Evolutionary conservation across 1,140 invertebrate species (phyloP), one percentile per base, ranked within the genome.

Genomic region (Drosophila rufa): DNA sequence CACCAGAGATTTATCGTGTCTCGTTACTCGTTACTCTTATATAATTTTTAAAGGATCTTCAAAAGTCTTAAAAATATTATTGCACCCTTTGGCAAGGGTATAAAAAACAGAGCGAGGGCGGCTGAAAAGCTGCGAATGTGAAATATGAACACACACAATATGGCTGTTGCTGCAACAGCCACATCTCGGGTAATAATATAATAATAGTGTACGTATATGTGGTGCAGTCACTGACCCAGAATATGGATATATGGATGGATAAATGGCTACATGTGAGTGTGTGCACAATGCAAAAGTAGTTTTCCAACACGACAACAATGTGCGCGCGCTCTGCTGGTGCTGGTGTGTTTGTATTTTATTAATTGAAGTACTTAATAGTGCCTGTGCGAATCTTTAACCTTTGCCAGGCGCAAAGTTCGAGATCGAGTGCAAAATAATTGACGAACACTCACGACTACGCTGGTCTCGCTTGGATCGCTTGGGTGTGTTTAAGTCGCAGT

Each of bases 391-490:
- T 73, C 75, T 89, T 90, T 89, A 89, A 89, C 84, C 84, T 84
- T 65, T 90, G 65, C 48, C 53, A 25, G 69, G 73, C 84, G 74
- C 80, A 87, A 80, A 90, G 84, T 89, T 89, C 84, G 81, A 67
- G 69, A 78, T 75, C 80, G 80, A 89, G 84, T 87, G 84, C 84
- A 87, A 89, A 89, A 75, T 89, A 89, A 89, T 89, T 89, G 83
- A 87, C 45, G 62, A 51, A 40, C 48, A 36, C 79, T 62, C 38
- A 40, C 68, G 48, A 69, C 57, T 64, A 57, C 46, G 38, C 46
- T 48, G 36, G 43, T 8, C 43, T 43, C 17, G 25, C 27, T 36
- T 42, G 57, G 22, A 4, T 43, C 17, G 25, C 27, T 36, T 42
- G 57, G 22, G 22, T 17, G 42, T 27, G 42, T 48, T 48, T 66